Evolutionary conservation across 2,797 vertebrate species (phyloP).

Genomic region (Sparidentex hasta): DNA sequence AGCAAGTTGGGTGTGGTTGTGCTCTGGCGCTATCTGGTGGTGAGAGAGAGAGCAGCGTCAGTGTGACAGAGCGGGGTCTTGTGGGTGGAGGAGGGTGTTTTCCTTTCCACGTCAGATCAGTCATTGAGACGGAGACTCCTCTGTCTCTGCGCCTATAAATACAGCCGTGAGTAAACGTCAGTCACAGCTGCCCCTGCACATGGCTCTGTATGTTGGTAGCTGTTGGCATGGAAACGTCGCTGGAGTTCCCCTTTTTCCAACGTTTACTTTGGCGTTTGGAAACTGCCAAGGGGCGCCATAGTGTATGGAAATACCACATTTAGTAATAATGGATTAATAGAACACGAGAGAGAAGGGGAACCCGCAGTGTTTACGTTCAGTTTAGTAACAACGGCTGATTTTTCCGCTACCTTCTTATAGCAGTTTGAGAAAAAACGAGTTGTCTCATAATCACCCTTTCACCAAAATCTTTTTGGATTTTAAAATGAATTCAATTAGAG

Average conservation of each 20-base stretch:
- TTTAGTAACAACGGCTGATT: neutral
- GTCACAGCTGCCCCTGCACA: constrained; percentile 38
- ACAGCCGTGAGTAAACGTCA: constrained; percentile 69
- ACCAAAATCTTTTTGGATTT: too few relatives aligned
- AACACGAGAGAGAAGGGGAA: constrained; percentile 30
- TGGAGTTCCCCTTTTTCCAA: constrained; percentile 71
- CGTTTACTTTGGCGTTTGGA: constrained; percentile 42
- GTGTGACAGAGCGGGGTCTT: neutral
- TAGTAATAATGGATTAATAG: constrained; percentile 32
- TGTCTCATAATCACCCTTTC: neutral
- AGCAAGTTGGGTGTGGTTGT: constrained; percentile 17
- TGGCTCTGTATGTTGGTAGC: constrained; percentile 66
- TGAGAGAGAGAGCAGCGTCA: neutral
- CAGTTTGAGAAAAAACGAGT: neutral
- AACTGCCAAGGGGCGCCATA: constrained; percentile 7
- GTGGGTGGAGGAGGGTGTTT: constrained; percentile 37
- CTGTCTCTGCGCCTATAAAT: constrained; percentile 69
- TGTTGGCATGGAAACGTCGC: constrained; percentile 65
- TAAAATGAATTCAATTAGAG: too few relatives aligned
- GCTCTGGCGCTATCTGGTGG: constrained; percentile 72
- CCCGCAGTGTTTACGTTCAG: neutral
- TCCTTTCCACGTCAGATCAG: constrained; percentile 40
- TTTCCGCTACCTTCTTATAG: neutral
- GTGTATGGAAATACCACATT: constrained; percentile 47
- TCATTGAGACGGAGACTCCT: constrained; percentile 50